Base-by-base conservation (phyloP, 2,888 invertebrate genomes). In the Orthosia gothica region DNA sequence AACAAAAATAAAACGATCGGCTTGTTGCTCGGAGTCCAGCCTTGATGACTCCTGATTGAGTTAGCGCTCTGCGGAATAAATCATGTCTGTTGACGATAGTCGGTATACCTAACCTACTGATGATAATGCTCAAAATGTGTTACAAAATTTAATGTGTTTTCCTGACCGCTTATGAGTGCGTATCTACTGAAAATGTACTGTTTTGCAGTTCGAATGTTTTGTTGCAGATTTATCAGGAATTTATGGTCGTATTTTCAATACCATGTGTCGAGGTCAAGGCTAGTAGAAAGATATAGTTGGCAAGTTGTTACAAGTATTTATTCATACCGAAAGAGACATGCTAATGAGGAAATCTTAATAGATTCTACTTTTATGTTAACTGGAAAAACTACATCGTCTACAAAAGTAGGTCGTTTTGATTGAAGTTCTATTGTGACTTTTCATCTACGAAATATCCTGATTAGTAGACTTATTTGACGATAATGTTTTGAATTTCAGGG, bases 41-140 rank as follows among this genome's bases (percentile, higher is more conserved):
- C 72, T 68, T 83, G 64, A 80, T 83, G 67, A 67, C 16, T 67
- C 9, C 16, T 83, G 83, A 80, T 83, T 80, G 80, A 79, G 64
- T 80, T 83, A 72, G 63, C 69, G 62, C 66, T 59, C 26, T 13
- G 23, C 52, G 50, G 70, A 62, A 70, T 70, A 63, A 32, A 58
- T 65, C 15, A 49, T 63, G 13, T 45, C 15, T 54, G 49, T 49
- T 23, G 32, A 32, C 45, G 32, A 16, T 23, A 47, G 45, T 49
- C 23, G 54, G 20, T 52, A 50, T 40, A 40, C 32, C 7, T 32
- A 9, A 40, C 16, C 49, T 23, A 50, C 16, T 18, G 12, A 62
- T 63, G 18, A 12, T 52, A 50, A 57, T 55, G 15, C 49, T 23
- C 16, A 16, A 40, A 58, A 67, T 65, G 4, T 77, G 11, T 26